Evolutionary conservation across 2,888 invertebrate genomes (phyloP), one percentile per base, ranked within the genome.

Genomic region (Acleris holmiana): DNA sequence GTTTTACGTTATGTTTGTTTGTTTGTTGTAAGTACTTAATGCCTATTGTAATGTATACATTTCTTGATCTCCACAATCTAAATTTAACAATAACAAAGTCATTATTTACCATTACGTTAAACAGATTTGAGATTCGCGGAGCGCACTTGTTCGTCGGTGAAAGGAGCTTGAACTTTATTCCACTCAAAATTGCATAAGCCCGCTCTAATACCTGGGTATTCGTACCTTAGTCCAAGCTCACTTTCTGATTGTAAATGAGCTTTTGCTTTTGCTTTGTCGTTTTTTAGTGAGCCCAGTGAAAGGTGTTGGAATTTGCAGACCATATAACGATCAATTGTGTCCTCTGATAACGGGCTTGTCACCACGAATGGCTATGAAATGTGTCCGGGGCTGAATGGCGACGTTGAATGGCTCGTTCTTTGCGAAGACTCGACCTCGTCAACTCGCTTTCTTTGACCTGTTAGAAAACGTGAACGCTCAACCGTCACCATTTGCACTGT

Each of bases 361-460:
- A 72, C 70, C 67, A 72, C 74, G 71, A 75, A 73, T 67, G 48
- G 29, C 57, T 59, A 66, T 67, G 57, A 66, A 62, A 63, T 67
- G 65, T 56, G 49, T 70, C 71, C 68, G 73, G 68, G 69, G 47
- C 63, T 77, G 80, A 78, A 84, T 82, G 77, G 71, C 76, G 71
- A 70, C 71, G 72, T 77, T 60, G 78, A 80, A 78, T 76, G 76
- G 75, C 73, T 74, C 75, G 76, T 72, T 77, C 73, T 79, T 78
- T 72, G 73, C 73, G 73, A 75, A 68, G 74, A 72, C 68, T 71
- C 73, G 76, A 80, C 78, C 80, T 82, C 74, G 74, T 58, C 69
- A 73, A 75, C 73, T 82, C 77, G 73, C 88, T 88, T 88, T 88
- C 88, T 85, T 86, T 83, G 82, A 85, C 84, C 84, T 82, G 78